Conservation (phyloP, 1,140 invertebrate species). For the Aphaenogaster floridana region DNA sequence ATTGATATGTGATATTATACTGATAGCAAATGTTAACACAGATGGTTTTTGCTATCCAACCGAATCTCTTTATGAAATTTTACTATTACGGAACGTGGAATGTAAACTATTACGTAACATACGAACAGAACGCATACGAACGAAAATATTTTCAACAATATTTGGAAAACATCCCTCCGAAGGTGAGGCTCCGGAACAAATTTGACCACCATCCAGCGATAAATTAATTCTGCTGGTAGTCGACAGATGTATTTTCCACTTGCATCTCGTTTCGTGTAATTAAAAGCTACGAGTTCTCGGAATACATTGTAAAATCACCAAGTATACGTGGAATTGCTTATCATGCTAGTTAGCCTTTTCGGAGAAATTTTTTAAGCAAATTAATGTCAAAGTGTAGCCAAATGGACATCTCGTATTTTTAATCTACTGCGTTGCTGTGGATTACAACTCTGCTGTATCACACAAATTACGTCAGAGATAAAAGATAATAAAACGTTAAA, state of each 20-base stretch:
- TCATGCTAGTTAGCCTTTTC: not conserved
- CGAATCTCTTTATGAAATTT: slow-evolving; percentile 8
- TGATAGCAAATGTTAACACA: slow-evolving; percentile 26
- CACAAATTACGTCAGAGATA: not conserved
- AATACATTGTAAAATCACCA: slow-evolving; percentile 11
- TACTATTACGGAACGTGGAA: not conserved
- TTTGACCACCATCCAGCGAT: not conserved
- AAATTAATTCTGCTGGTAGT: slow-evolving; percentile 26
- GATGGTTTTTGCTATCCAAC: slow-evolving; percentile 4
- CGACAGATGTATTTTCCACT: slow-evolving; percentile 7
- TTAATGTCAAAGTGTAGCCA: slow-evolving; percentile 1
- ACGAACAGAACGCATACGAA: not conserved
- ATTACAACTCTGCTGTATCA: not conserved
- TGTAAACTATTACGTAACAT: not conserved
- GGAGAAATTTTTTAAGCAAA: slow-evolving; percentile 27
- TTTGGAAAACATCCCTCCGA: not conserved
- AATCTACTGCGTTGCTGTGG: not conserved
- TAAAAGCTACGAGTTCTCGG: slow-evolving; percentile 23
- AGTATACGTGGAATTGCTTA: slow-evolving; percentile 31
- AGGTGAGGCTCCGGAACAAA: not conserved
- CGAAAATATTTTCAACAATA: slow-evolving; percentile 6
- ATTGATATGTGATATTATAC: slow-evolving; percentile 41
- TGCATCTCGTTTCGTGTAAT: slow-evolving; percentile 13
- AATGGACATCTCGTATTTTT: not conserved
- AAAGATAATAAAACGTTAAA: slow-evolving; percentile 21